Base-by-base conservation (phyloP, 2,113 vertebrate genomes). In the Marmota flaviventris region DNA sequence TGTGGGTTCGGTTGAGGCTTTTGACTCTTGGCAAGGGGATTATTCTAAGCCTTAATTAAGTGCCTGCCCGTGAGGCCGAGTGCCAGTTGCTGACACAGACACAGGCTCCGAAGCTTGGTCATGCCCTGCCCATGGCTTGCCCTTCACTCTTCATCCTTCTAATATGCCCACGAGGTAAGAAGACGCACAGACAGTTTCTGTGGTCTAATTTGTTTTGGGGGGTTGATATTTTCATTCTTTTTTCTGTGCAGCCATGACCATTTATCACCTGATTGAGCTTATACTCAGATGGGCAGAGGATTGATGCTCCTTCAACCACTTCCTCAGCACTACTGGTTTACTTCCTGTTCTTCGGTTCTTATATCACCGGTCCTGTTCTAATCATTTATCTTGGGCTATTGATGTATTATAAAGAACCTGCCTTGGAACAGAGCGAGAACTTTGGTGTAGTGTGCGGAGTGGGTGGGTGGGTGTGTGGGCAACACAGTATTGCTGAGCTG, bases 31-130 rank as follows among this genome's bases (percentile, higher is more conserved):
- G 91, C 94, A 93, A 83, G 5, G 5, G 72, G 84, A 90, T 97
- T 91, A 96, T 90, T 86, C 79, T 51, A 94, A 94, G 89, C 92
- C 81, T 95, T 96, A 86, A 95, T 93, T 89, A 94, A 95, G 95
- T 69, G 53, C 92, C 89, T 94, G 93, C 77, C 89, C 70, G 17
- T 1, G 18, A 51, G 97, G 91, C 81, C 0, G 0, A 7, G 75
- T 42, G 94, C 97, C 93, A 93, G 92, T 22, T 94, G 89, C 96
- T 96, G 91, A 92, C 95, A 95, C 45, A 87, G 91, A 72, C 32
- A 1, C 42, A 73, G 69, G 83, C 91, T 77, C 63, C 4, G 37
- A 8, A 93, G 75, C 51, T 34, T 61, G 37, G 76, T 77, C 75
- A 45, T 89, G 89, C 89, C 86, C 25, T 78, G 78, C 75, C 85